These are phyloP conservation scores for Dinoponera quadriceps DNA, from an alignment of 1,140 invertebrate genomes.

Conservation along the genomic window DNA sequence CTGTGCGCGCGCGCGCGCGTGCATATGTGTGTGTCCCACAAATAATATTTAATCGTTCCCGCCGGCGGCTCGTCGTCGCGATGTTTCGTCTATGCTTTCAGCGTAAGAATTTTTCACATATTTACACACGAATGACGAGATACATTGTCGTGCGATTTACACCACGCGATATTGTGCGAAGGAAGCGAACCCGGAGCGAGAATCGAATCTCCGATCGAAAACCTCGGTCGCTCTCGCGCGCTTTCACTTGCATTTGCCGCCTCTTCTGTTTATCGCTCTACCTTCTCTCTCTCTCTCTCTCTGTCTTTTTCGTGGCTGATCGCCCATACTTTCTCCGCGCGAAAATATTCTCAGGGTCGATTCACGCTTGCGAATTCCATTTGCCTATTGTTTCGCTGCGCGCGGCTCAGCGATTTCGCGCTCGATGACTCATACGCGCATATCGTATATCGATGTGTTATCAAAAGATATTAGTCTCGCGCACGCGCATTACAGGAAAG, in stretches of 20 bases:
- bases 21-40: background rate
- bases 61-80: background rate
- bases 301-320: too few species aligned
- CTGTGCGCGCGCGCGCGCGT: too few species aligned
- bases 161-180: background rate
- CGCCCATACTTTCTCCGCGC: conserved; percentile 10
- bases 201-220: background rate
- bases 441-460: too few species aligned
- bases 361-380: background rate
- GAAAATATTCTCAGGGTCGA: background rate
- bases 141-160: background rate
- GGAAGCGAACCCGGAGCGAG: background rate
- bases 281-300: too few species aligned
- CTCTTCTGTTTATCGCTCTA: background rate
- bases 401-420: background rate
- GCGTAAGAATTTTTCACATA: background rate
- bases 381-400: background rate
- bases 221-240: background rate
- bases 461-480: too few species aligned
- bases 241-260: background rate
- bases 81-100: background rate
- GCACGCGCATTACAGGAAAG: too few species aligned
- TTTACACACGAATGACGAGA: background rate
- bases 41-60: background rate
- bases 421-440: too few species aligned